Evolutionary conservation across 1,140 invertebrate species (phyloP), one percentile per base, ranked within the genome.

Genomic region (Phthorimaea operculella): DNA sequence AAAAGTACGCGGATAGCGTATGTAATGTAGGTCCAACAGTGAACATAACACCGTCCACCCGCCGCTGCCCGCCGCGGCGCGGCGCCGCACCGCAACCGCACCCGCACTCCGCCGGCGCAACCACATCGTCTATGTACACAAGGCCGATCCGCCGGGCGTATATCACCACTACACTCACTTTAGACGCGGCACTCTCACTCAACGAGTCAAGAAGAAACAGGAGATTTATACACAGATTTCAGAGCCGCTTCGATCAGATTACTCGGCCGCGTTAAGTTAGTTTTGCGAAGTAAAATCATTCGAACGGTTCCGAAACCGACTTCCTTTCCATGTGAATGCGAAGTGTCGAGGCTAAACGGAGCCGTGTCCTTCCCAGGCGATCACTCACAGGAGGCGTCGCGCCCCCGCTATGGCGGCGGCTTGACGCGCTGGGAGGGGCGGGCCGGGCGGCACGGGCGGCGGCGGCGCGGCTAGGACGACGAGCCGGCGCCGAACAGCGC

Each of bases 381-480:
- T n/a, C n/a, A n/a, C n/a, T n/a, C 42, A 14, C 8, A 45, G 42
- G 42, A 45, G 42, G 58, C 61, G 56, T 63, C 60, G 61, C 63
- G 56, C 53, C n/a, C n/a, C n/a, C n/a, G n/a, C n/a, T n/a, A n/a
- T n/a, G n/a, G 42, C 48, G 55, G 47, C 59, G 52, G 58, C 59
- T 63, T 63, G 66, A 63, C 57, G 68, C 63, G 74, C 66, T 63
- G n/a, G n/a, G n/a, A n/a, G n/a, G n/a, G n/a, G n/a, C n/a, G n/a
- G n/a, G 66, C 63, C 66, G 70, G 68, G 55, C 61, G 68, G 66
- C 70, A 68, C 62, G 69, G 67, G 72, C 74, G 76, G 67, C 74
- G 76, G 75, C 78, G 79, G 72, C 76, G 79, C 72, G 78, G 80
- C 83, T 83, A 83, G 81, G 81, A 78, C 67, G 76, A 75, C 60